Evolutionary conservation across 1,140 invertebrate genomes (phyloP).

Genomic region (Ips typographus): DNA sequence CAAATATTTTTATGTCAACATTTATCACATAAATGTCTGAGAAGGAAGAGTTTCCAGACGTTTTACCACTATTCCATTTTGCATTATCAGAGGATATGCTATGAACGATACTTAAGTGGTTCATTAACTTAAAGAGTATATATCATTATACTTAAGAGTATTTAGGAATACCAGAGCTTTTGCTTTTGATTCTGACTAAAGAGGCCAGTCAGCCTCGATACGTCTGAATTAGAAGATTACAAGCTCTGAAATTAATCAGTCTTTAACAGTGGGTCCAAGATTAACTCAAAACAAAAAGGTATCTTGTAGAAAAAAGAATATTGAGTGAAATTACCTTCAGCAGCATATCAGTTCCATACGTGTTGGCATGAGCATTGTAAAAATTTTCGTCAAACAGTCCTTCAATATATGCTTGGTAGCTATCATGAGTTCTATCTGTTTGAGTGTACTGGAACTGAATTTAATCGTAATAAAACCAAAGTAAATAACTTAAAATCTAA

Average conservation of each 20-base stretch:
- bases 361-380: conserved; percentile 48
- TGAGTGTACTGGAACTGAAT: conserved; percentile 64
- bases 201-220: too few relatives aligned
- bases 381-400: conserved; percentile 63
- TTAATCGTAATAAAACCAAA: neutral
- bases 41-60: too few relatives aligned
- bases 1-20: conserved; percentile 10
- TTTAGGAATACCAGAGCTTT: too few relatives aligned
- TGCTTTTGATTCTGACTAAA: too few relatives aligned
- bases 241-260: neutral
- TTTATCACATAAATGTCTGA: neutral
- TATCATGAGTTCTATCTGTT: conserved; percentile 65
- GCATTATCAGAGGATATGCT: too few relatives aligned
- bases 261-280: neutral
- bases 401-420: conserved; percentile 65
- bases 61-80: too few relatives aligned
- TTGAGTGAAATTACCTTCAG: conserved; percentile 26
- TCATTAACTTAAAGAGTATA: too few relatives aligned
- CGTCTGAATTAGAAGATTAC: neutral
- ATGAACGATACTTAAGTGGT: too few relatives aligned
- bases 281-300: too few relatives aligned
- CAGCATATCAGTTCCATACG: conserved; percentile 37
- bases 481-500: conserved; percentile 6
- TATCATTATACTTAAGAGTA: too few relatives aligned
- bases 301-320: too few relatives aligned